phyloP scores from a whole-genome alignment of 2,888 invertebrate species.

The Pilophorus perplexus region DNA sequence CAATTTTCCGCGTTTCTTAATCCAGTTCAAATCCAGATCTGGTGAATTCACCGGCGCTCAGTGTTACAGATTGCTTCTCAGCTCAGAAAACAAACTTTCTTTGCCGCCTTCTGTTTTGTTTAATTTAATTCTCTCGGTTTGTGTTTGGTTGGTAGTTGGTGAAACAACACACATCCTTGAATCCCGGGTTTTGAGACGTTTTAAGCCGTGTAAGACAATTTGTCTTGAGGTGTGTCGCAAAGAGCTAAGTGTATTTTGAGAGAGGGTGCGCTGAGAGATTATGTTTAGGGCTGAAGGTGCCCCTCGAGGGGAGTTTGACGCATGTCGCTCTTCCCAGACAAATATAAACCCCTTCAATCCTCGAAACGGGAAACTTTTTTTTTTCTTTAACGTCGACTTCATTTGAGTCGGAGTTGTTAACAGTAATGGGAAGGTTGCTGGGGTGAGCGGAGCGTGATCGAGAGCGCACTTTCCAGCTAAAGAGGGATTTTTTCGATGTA shows the following conservation, averaged over 20 bases:
- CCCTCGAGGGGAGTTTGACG: constrained; percentile 1
- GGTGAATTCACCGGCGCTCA: too few relatives aligned
- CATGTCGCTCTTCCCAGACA: background rate
- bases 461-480: too few relatives aligned
- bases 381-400: background rate
- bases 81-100: too few relatives aligned
- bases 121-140: too few relatives aligned
- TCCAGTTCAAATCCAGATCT: too few relatives aligned
- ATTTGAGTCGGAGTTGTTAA: constrained; percentile 10
- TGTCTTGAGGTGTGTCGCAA: constrained; percentile 18
- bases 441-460: constrained; percentile 1
- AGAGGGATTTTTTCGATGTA: too few relatives aligned
- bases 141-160: too few relatives aligned
- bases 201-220: constrained; percentile 33
- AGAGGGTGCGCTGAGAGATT: constrained; percentile 29
- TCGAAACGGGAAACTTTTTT: constrained; percentile 7
- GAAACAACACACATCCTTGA: too few relatives aligned
- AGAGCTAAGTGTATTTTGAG: constrained; percentile 29
- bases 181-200: constrained; percentile 28
- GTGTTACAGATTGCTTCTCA: too few relatives aligned
- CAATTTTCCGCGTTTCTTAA: too few relatives aligned
- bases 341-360: constrained; percentile 18
- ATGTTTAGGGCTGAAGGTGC: background rate
- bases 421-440: background rate
- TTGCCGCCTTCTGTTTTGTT: too few relatives aligned